Percentiles rank a stretch among this genome's conserved stretches.
Conservation (phyloP, 2,888 invertebrate species). For the Caenorhabditis wallacei region DNA sequence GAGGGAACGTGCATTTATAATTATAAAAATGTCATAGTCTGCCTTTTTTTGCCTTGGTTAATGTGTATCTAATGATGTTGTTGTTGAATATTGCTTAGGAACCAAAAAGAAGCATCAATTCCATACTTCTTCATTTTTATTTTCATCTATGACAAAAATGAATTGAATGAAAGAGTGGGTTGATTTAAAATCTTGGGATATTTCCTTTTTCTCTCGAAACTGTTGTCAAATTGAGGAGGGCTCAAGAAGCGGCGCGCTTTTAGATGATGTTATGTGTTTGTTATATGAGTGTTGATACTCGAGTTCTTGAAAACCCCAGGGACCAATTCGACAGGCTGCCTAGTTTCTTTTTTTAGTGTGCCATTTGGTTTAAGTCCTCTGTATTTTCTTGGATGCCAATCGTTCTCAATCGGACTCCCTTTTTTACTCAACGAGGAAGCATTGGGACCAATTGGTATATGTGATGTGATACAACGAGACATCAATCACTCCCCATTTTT, state of each 20-base stretch:
- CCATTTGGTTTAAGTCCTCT: slow-evolving; percentile 23
- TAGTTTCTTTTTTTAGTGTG: slow-evolving; percentile 62
- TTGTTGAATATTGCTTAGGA: slow-evolving; percentile 15
- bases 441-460: slow-evolving; percentile 26
- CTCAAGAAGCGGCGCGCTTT: slow-evolving; percentile 32
- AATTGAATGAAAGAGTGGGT: slow-evolving; percentile 6
- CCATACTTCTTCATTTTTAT: neutral
- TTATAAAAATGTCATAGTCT: slow-evolving; percentile 20
- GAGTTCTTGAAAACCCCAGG: slow-evolving; percentile 51
- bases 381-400: slow-evolving; percentile 8
- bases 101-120: neutral
- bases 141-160: neutral
- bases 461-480: slow-evolving; percentile 49
- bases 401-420: slow-evolving; percentile 51
- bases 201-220: slow-evolving; percentile 18
- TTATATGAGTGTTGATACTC: slow-evolving; percentile 64
- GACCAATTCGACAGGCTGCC: slow-evolving; percentile 48
- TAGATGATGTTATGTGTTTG: slow-evolving; percentile 62
- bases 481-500: slow-evolving; percentile 53
- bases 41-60: slow-evolving; percentile 15
- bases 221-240: slow-evolving; percentile 48
- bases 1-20: slow-evolving; percentile 46
- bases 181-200: slow-evolving; percentile 35
- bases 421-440: slow-evolving; percentile 51
- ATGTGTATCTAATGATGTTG: slow-evolving; percentile 14